Conservation (phyloP, 2,113 vertebrate species). For the Labrus mixtus region DNA sequence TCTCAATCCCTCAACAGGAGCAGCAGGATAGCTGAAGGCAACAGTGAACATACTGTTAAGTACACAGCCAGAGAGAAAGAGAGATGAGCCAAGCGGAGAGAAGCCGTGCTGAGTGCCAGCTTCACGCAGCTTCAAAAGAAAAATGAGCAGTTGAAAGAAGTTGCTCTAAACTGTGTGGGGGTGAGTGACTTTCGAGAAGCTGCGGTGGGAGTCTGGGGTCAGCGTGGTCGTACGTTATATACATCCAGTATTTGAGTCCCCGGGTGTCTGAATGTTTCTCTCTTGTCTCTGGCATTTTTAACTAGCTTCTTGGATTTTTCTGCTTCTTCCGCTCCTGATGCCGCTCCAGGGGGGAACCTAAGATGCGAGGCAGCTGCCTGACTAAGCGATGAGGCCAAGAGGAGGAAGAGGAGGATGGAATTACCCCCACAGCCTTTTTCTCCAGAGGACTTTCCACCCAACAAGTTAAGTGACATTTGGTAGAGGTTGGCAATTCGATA, state of each 20-base stretch:
- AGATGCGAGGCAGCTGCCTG: conserved; percentile 39
- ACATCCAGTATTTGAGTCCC: conserved; percentile 21
- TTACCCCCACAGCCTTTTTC: conserved; percentile 46
- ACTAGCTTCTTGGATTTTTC: conserved; percentile 9
- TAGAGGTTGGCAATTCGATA: conserved; percentile 19
- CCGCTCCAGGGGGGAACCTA: conserved; percentile 42
- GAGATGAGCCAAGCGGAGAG: conserved; percentile 41
- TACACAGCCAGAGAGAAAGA: conserved; percentile 33
- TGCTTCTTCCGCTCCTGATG: conserved; percentile 20
- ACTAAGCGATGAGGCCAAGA: conserved; percentile 41
- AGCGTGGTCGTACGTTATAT: background rate
- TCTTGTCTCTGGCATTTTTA: conserved; percentile 19
- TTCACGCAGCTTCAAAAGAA: conserved; percentile 29
- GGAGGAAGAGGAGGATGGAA: conserved; percentile 65
- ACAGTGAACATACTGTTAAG: conserved; percentile 37
- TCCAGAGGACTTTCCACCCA: conserved; percentile 35
- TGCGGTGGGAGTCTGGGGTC: conserved; percentile 43
- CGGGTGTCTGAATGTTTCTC: conserved; percentile 34
- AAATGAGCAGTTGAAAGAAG: conserved; percentile 44
- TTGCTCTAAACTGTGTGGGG: conserved; percentile 32
- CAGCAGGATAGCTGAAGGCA: conserved; percentile 45
- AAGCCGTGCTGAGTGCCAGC: conserved; percentile 28
- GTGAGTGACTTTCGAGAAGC: conserved; percentile 30
- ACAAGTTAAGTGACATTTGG: conserved; percentile 1
- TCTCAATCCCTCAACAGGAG: conserved; percentile 23